Evolutionary conservation across 2,888 invertebrate genomes (phyloP).

Genomic region (Pristionchus maxplancki): DNA sequence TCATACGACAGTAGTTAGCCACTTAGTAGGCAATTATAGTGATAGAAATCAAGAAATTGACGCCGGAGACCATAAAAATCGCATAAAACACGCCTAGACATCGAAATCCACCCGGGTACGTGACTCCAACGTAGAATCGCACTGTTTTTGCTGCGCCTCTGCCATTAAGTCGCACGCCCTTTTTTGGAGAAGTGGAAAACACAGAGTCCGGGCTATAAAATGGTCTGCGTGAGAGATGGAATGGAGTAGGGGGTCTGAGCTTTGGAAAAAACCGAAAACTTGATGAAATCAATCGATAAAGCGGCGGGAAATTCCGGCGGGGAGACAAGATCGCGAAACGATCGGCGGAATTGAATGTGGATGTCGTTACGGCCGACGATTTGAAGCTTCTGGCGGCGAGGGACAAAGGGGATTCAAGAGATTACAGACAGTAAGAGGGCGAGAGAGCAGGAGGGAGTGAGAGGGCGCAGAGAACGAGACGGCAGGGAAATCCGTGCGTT

Average conservation of each 20-base stretch:
- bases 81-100: too few species aligned
- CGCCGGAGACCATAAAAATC: too few species aligned
- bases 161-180: not conserved
- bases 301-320: not conserved
- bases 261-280: not conserved
- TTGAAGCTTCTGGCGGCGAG: slow-evolving; percentile 14
- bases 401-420: not conserved
- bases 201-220: not conserved
- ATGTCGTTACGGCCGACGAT: slow-evolving; percentile 36
- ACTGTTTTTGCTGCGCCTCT: not conserved
- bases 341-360: not conserved
- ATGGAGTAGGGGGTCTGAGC: not conserved
- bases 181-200: not conserved
- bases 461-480: not conserved
- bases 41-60: too few species aligned
- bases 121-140: not conserved
- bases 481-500: not conserved
- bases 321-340: slow-evolving; percentile 15
- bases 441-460: not conserved
- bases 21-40: too few species aligned
- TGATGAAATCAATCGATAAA: not conserved
- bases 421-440: not conserved
- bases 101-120: too few species aligned
- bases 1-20: too few species aligned
- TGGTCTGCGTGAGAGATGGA: not conserved